Percentiles rank a stretch among this genome's conserved stretches.
phyloP scores from a whole-genome alignment of 1,140 invertebrate genomes.

The Aphaenogaster rudis region DNA sequence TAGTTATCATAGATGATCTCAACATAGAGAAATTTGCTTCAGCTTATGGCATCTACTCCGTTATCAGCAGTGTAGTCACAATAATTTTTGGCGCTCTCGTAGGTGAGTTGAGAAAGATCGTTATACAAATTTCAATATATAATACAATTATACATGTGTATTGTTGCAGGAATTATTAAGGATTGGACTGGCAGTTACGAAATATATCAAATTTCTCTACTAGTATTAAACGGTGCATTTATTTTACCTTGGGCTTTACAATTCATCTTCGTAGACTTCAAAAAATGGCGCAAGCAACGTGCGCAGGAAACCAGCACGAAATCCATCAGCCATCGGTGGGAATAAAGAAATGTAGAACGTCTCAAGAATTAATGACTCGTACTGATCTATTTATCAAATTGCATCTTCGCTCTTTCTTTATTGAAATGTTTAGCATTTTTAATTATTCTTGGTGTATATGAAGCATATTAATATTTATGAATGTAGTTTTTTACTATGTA shows the following conservation, averaged over 20 bases:
- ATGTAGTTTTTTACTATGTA: not conserved
- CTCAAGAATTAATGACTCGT: not conserved
- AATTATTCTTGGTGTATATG: not conserved
- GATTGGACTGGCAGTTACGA: conserved; percentile 84
- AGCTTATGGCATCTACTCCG: conserved; percentile 84
- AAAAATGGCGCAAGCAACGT: conserved; percentile 58
- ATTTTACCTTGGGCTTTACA: conserved; percentile 84
- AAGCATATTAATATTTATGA: not conserved
- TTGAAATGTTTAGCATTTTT: not conserved
- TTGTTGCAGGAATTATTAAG: conserved; percentile 82
- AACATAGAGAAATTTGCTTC: conserved; percentile 84
- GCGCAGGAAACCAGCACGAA: conserved; percentile 33
- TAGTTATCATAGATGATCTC: conserved; percentile 85
- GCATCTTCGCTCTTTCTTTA: not conserved
- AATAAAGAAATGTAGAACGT: not conserved
- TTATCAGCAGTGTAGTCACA: conserved; percentile 83
- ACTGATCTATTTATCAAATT: not conserved
- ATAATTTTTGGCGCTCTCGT: conserved; percentile 84
- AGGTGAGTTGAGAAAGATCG: conserved; percentile 76
- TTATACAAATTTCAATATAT: not conserved
- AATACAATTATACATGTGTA: not conserved
- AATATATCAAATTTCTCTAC: conserved; percentile 80
- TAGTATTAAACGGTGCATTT: conserved; percentile 80
- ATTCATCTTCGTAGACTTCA: conserved; percentile 74
- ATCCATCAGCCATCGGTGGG: not conserved